Evolutionary conservation across 2,888 invertebrate species (phyloP), one percentile per base, ranked within the genome.

Genomic region (Carabus problematicus): DNA sequence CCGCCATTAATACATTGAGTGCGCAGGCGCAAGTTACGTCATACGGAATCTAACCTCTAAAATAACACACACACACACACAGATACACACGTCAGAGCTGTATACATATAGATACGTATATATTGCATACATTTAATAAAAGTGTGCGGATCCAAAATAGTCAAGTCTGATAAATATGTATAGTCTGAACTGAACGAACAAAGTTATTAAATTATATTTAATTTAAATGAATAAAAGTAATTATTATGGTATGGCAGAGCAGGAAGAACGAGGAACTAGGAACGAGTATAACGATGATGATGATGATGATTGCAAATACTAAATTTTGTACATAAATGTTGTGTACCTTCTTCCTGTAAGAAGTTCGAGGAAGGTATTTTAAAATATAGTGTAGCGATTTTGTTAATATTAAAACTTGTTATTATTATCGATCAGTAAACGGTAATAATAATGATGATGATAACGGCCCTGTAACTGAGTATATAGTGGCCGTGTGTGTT

Each of bases 101-200:
- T n/a, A n/a, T n/a, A n/a, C n/a, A 42, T 42, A 42, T 42, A 42
- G 8, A 42, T 42, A 42, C 9, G 9, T 8, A 42, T 42, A 42
- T 42, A 42, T 8, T 42, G 9, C 8, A 42, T 8, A 42, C 9
- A 42, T 8, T 42, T 8, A 18, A 54, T 16, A 56, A 9, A 39
- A 29, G 47, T 42, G 66, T 66, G 66, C 47, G 45, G 40, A 18
- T 16, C 16, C 16, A 52, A 47, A 59, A 67, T 60, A 67, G 59
- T 59, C 79, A 80, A 81, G 80, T 80, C 81, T 81, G 81, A 80
- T 79, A 76, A n/a, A 29, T 29, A 75, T 75, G 76, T 77, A 79
- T 79, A 81, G 80, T 80, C 80, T 80, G 80, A 81, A 80, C 76
- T 74, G 60, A 60, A 60, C 58, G 58, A 47, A 56, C 45, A 66